These are phyloP conservation scores for Dendrocincla tyrannina DNA, from an alignment of 2,797 vertebrate species.

Conservation along the genomic window DNA sequence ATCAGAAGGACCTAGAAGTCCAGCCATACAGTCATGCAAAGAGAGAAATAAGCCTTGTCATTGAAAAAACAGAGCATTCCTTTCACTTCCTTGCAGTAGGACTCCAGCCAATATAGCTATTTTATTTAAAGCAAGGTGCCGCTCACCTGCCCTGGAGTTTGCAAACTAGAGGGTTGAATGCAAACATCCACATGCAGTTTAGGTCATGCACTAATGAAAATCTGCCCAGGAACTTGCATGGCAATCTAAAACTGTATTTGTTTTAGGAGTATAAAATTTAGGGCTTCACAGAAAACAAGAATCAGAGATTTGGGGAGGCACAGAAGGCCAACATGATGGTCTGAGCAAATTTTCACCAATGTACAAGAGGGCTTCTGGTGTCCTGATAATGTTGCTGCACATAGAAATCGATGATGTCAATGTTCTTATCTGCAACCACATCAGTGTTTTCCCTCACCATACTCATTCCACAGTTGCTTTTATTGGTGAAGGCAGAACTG, in stretches of 20 bases:
- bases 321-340: neutral
- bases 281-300: neutral
- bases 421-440: neutral
- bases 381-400: neutral
- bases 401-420: neutral
- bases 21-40: neutral
- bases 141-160: neutral
- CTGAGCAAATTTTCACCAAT: neutral
- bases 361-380: neutral
- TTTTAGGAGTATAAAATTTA: neutral
- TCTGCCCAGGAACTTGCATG: neutral
- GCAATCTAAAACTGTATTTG: neutral
- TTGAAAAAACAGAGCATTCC: neutral
- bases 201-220: neutral
- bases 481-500: neutral
- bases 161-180: neutral
- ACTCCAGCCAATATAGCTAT: neutral
- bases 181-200: neutral
- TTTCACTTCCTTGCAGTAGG: neutral
- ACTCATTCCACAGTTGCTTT: neutral
- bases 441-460: neutral
- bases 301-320: neutral
- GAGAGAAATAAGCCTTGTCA: neutral
- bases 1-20: neutral
- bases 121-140: neutral